These are phyloP conservation scores for Ceyx margarethae DNA, from an alignment of 2,113 vertebrate species.

Conservation along the genomic window DNA sequence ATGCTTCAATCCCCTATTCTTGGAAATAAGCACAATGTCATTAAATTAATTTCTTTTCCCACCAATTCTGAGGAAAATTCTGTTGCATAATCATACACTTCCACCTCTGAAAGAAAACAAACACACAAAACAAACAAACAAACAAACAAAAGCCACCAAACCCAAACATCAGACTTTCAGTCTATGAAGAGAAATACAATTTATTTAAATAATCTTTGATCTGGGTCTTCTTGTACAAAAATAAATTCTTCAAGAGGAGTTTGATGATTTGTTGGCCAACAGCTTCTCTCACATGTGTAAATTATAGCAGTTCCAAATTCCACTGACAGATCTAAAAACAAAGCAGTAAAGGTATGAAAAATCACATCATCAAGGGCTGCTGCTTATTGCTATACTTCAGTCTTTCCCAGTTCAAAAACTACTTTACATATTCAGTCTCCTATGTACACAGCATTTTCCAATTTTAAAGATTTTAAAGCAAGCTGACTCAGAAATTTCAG, in stretches of 20 bases:
- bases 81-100: not conserved
- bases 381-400: not conserved
- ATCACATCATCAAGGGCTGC: not conserved
- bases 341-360: not conserved
- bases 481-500: not conserved
- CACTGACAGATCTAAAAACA: constrained; percentile 71
- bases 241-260: constrained; percentile 79
- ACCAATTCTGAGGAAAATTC: not conserved
- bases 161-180: not conserved
- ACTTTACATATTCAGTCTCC: not conserved
- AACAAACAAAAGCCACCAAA: not conserved
- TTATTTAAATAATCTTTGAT: constrained; percentile 83
- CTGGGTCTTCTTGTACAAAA: constrained; percentile 84
- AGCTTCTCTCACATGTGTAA: constrained; percentile 85
- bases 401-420: not conserved
- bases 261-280: constrained; percentile 75
- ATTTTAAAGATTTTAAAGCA: not conserved
- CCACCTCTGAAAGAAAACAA: not conserved
- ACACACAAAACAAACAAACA: not conserved
- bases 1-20: not conserved
- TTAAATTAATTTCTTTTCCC: not conserved
- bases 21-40: not conserved
- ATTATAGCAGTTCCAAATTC: constrained; percentile 84
- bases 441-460: not conserved
- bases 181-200: constrained; percentile 4